Evolutionary conservation across 2,797 vertebrate species (phyloP), one percentile per base, ranked within the genome.

Genomic region (Myotis findleyi): DNA sequence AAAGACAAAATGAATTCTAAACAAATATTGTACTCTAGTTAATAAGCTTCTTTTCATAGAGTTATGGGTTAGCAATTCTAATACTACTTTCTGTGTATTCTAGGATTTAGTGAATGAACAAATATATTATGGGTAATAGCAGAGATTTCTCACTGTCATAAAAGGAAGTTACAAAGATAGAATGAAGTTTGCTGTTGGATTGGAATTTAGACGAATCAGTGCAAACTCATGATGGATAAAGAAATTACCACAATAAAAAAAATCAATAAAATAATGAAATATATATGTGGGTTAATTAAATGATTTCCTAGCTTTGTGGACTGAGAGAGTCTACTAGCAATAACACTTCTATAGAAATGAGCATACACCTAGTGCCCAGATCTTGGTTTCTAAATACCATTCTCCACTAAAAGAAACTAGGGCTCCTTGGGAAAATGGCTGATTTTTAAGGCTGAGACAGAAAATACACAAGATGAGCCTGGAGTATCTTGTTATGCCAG

Each of bases 1-100:
- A 83, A 87, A 75, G 51, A 81, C 41, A 80, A 71, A 87, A 87
- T 69, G 20, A 88, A 88, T 81, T 93, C 57, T 94, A 93, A 93
- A 88, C 47, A 86, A 89, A 80, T 84, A 79, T 47, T 33, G 21
- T 75, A 30, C 44, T 82, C 30, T 18, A 53, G 44, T 89, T 53
- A 72, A 75, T 18, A 75, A 44, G 23, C 55, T 75, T 95, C 57
- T 94, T 80, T 72, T 51, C 77, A 44, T 6, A 87, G 62, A 83
- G 23, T 51, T 21, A 33, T 23, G 20, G 17, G n/a, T 62, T 92
- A 89, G 81, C 30, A 59, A 94, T 57, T 89, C 66, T 64, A 36
- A 96, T 85, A 89, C 12, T 36, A 83, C 47, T 84, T 94, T 82
- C n/a, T 92, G 51, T 72, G 18, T 62, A 76, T 75, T 75, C 53